phyloP scores from a whole-genome alignment of 1,140 invertebrate species.

The Trinorchestia longiramus region DNA sequence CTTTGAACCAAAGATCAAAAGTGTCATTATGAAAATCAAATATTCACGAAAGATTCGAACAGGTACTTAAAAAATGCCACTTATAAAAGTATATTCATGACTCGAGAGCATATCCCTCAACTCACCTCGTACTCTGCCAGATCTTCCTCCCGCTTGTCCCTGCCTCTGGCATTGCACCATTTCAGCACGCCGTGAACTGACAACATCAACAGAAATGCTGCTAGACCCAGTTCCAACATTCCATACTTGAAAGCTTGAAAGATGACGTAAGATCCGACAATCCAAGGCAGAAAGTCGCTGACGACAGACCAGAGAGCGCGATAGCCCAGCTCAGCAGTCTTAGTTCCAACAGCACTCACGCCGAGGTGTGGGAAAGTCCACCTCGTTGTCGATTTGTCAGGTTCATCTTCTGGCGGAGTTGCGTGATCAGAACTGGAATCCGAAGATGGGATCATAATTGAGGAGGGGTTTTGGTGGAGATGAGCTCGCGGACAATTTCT shows the following conservation, averaged over 20 bases:
- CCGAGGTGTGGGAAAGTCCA: background rate
- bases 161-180: constrained; percentile 8
- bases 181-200: constrained; percentile 24
- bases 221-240: background rate
- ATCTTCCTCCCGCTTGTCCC: background rate
- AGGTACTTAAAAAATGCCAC: too few species aligned
- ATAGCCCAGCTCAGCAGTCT: background rate
- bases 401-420: background rate
- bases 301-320: background rate
- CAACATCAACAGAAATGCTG: constrained; percentile 18
- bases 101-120: background rate
- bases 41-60: too few species aligned
- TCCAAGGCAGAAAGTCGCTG: constrained; percentile 27
- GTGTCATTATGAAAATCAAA: too few species aligned
- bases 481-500: background rate
- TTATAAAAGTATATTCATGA: too few species aligned
- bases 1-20: too few species aligned
- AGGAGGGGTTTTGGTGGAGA: background rate
- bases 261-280: constrained; percentile 33
- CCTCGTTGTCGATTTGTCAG: background rate
- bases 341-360: background rate
- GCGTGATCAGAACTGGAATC: background rate
- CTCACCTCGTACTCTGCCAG: background rate
- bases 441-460: background rate
- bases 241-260: constrained; percentile 17